phyloP scores from a whole-genome alignment of 2,113 vertebrate species.

The Hemicordylus capensis region DNA sequence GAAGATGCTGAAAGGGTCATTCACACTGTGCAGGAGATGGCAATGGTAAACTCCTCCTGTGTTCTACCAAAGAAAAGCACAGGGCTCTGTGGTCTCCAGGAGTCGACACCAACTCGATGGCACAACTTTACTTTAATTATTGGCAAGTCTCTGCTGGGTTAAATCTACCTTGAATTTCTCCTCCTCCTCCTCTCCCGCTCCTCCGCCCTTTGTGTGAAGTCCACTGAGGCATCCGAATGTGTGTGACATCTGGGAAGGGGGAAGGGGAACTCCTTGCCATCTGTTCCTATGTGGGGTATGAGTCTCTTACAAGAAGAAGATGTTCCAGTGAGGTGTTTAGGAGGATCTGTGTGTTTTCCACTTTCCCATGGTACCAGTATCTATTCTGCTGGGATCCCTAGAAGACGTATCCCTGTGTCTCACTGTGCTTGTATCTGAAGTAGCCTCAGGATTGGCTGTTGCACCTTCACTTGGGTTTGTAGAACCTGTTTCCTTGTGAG shows the following conservation, averaged over 20 bases:
- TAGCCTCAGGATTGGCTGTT: not conserved
- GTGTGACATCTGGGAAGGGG: not conserved
- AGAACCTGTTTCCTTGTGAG: not conserved
- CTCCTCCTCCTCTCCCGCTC: no score
- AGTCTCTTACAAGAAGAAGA: not conserved
- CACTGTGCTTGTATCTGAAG: not conserved
- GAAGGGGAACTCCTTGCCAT: no score
- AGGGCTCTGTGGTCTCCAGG: no score
- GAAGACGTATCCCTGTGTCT: no score
- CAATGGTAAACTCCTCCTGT: no score
- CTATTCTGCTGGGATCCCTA: not conserved
- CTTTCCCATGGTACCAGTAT: no score
- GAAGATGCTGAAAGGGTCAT: no score
- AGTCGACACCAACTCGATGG: no score
- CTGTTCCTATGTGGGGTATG: not conserved
- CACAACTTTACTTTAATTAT: no score
- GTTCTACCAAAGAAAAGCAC: no score
- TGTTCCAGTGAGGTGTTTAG: not conserved
- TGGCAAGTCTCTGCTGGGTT: not conserved
- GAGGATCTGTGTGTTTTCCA: not conserved
- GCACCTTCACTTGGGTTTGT: not conserved
- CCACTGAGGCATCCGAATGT: not conserved
- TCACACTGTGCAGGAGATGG: no score
- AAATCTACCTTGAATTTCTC: not conserved
- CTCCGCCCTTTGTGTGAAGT: not conserved